Evolutionary conservation across 2,113 vertebrate genomes (phyloP), one percentile per base, ranked within the genome.

Genomic region (Chaetodon auriga): DNA sequence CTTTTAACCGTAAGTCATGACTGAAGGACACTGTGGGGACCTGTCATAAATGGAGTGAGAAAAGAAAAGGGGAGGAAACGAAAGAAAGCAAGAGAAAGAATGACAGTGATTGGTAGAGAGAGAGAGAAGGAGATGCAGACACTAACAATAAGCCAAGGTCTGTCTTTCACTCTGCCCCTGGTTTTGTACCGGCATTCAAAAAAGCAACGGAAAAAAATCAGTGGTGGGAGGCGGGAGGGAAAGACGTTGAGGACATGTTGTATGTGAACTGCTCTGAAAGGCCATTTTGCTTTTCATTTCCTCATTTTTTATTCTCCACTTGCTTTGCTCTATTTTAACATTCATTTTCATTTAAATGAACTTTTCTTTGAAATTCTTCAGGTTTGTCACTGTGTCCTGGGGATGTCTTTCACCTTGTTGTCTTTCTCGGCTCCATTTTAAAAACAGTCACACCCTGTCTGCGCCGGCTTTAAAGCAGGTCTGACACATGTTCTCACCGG

Each of bases 1-100:
- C 86, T 90, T 93, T 94, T 92, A 95, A 87, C 89, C 78, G 72
- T 84, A 88, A 90, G 82, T 94, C 90, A 92, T 87, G 81, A 90
- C 69, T 90, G 84, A 92, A 90, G 89, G 87, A 89, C 86, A 88
- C 85, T 68, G 57, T 69, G 35, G 84, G 73, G 88, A 91, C 81
- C 87, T 77, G 85, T 80, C 88, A 89, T 86, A 80, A 84, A 89
- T 66, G 43, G 51, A 84, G 63, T 30, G 55, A 81, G 49, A 83
- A 80, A 68, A 68, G 82, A 58, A 70, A 45, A 68, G 9, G 16
- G 63, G 16, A 75, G 19, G 36, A 36, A 73, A 66, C 66, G 65
- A 63, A 54, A 81, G 12, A 66, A 75, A 55, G 41, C 25, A 75
- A 51, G 43, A 63, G 35, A 77, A 46, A 38, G 11, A 74, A 16